Evolutionary conservation across 2,113 vertebrate genomes (phyloP).

Genomic region (Silurus asotus): DNA sequence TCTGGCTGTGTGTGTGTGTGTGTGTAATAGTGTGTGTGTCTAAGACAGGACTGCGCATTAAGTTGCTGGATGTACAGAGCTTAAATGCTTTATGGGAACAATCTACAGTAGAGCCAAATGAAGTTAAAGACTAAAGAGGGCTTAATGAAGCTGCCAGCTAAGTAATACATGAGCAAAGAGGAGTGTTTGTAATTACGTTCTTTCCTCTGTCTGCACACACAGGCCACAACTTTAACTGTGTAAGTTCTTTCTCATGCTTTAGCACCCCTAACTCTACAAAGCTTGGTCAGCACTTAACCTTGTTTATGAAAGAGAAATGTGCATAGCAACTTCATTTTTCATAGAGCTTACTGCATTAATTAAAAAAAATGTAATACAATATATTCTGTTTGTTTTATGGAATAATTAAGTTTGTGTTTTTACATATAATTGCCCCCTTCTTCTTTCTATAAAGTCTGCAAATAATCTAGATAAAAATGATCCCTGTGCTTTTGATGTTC

Average conservation of each 20-base stretch:
- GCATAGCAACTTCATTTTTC: neutral
- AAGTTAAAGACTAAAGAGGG: conserved; percentile 41
- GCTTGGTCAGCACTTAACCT: neutral
- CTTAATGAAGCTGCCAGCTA: conserved; percentile 36
- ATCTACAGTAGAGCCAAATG: conserved; percentile 44
- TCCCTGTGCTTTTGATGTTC: neutral
- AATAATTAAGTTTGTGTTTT: neutral
- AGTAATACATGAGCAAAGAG: conserved; percentile 37
- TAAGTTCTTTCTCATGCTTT: neutral
- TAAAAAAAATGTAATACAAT: neutral
- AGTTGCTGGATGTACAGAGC: conserved; percentile 40
- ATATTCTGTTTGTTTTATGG: neutral
- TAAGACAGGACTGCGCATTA: conserved; percentile 30
- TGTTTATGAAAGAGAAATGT: neutral
- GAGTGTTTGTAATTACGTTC: conserved; percentile 37
- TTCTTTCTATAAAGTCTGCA: neutral
- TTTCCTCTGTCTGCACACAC: neutral
- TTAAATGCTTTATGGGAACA: conserved; percentile 45
- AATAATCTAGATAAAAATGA: neutral
- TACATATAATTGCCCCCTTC: neutral
- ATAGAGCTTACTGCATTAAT: neutral
- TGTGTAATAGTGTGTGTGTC: conserved; percentile 17
- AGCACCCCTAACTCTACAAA: neutral
- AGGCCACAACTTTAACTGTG: neutral
- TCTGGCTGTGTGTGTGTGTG: conserved; percentile 32